Evolutionary conservation across 2,888 invertebrate genomes (phyloP).

Genomic region (Ceriagrion tenellum): DNA sequence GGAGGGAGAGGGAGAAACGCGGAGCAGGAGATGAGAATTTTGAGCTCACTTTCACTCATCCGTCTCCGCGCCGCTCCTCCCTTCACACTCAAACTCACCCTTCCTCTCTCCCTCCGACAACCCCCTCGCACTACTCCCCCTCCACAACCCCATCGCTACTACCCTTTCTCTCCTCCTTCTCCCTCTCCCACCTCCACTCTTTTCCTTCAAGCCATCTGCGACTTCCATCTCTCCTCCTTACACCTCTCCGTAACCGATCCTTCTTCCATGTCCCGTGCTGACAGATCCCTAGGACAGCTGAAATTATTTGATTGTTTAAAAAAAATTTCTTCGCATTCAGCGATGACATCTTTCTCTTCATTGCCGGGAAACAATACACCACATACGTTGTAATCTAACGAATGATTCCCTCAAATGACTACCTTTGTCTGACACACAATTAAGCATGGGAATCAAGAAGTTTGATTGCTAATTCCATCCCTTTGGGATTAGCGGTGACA

Average conservation of each 20-base stretch:
- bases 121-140: background rate
- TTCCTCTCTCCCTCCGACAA: background rate
- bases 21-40: conserved; percentile 47
- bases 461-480: no score
- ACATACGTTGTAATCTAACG: background rate
- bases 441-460: no score
- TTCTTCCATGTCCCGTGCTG: background rate
- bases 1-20: background rate
- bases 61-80: background rate
- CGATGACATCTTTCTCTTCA: background rate
- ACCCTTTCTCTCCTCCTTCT: background rate
- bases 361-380: background rate
- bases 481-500: no score
- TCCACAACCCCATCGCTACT: no score
- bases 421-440: background rate
- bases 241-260: background rate
- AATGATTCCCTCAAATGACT: background rate
- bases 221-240: background rate
- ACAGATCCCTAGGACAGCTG: background rate
- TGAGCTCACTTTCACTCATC: conserved; percentile 9
- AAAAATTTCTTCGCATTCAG: background rate
- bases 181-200: background rate
- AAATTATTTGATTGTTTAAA: background rate
- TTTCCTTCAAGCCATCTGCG: no score
- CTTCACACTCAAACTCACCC: background rate